phyloP scores from a whole-genome alignment of 2,888 invertebrate species.

The Chorisops tibialis region DNA sequence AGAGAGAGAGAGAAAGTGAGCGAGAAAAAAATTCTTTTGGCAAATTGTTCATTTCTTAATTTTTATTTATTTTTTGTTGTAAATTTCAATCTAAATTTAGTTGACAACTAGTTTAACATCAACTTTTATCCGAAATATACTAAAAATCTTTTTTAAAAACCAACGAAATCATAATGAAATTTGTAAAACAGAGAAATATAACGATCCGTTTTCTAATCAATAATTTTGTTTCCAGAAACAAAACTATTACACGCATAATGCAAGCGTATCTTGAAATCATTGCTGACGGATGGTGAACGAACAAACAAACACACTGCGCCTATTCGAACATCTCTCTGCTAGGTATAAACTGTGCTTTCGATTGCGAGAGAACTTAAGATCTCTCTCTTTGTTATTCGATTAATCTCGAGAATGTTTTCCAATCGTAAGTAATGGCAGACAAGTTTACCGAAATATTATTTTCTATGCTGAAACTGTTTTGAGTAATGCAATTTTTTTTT shows the following conservation, averaged over 20 bases:
- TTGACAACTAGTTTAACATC: too few species aligned
- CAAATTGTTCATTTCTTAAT: too few species aligned
- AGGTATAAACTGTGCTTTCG: too few species aligned
- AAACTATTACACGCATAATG: not conserved
- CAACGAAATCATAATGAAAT: not conserved
- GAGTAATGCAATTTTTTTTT: not conserved
- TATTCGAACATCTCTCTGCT: too few species aligned
- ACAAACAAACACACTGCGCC: not conserved
- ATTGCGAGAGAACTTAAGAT: too few species aligned
- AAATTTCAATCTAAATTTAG: too few species aligned
- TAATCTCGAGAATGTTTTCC: too few species aligned
- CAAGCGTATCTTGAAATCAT: not conserved
- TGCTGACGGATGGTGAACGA: not conserved
- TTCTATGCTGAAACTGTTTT: not conserved
- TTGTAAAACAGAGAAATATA: not conserved
- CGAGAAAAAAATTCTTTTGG: too few species aligned
- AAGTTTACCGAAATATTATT: not conserved
- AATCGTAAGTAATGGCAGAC: constrained; percentile 2
- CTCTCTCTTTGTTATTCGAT: too few species aligned
- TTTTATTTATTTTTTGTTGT: too few species aligned
- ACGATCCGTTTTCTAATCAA: not conserved
- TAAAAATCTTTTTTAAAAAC: not conserved
- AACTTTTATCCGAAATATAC: too few species aligned
- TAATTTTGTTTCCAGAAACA: constrained; percentile 3
- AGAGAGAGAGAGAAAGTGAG: too few species aligned